A percentile compares a stretch with the other conserved stretches of the same genome.
Conservation (phyloP, 1,140 invertebrate species). For the Penaeus japonicus region DNA sequence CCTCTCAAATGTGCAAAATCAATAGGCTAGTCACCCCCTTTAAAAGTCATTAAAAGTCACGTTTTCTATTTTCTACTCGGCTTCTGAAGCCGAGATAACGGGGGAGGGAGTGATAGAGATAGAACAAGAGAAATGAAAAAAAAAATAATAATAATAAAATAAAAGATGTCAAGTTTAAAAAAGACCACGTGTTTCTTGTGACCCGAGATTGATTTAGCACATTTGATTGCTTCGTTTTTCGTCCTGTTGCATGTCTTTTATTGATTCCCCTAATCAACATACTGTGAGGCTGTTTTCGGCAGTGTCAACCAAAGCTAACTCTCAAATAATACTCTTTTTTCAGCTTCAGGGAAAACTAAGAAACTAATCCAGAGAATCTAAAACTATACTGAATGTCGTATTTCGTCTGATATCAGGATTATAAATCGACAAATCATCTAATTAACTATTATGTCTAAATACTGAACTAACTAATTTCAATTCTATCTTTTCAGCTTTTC, state of each 20-base stretch:
- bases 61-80: too few relatives aligned
- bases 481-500: conserved; percentile 55
- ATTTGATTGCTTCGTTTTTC: conserved; percentile 36
- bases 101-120: too few relatives aligned
- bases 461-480: conserved; percentile 52
- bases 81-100: too few relatives aligned
- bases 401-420: conserved; percentile 15
- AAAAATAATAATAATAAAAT: too few relatives aligned
- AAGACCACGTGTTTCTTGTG: too few relatives aligned
- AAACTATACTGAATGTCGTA: conserved; percentile 44
- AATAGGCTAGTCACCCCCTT: too few relatives aligned
- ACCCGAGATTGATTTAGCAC: conserved; percentile 20
- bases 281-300: conserved; percentile 40
- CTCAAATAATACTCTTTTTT: conserved; percentile 51
- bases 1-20: too few relatives aligned
- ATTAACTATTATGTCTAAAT: conserved; percentile 52
- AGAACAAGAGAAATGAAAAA: too few relatives aligned
- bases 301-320: conserved; percentile 27
- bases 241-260: conserved; percentile 44
- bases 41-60: too few relatives aligned
- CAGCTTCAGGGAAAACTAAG: conserved; percentile 50
- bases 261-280: conserved; percentile 34
- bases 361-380: conserved; percentile 41
- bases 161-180: too few relatives aligned
- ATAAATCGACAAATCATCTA: conserved; percentile 49